phyloP scores from a whole-genome alignment of 1,140 invertebrate genomes.

The Saccostrea echinata region DNA sequence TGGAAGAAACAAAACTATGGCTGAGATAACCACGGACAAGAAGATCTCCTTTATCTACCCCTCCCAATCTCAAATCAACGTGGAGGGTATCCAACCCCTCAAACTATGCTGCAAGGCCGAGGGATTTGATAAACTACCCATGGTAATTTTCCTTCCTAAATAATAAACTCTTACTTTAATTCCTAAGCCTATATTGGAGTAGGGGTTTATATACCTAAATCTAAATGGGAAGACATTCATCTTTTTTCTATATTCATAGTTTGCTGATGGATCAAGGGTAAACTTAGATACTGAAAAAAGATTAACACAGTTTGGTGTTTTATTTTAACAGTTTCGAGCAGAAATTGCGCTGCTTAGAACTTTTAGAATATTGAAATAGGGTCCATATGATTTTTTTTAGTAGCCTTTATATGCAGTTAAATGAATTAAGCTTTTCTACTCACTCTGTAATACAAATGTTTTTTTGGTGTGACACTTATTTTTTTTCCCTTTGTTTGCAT shows the following conservation, averaged over 20 bases:
- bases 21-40: too few species aligned
- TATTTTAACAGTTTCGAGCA: too few species aligned
- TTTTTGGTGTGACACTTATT: not conserved
- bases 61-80: not conserved
- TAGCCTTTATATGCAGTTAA: too few species aligned
- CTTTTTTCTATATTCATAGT: not conserved
- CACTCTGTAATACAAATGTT: not conserved
- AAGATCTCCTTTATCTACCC: not conserved
- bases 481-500: not conserved
- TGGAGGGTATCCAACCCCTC: not conserved
- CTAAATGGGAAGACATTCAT: not conserved
- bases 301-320: too few species aligned
- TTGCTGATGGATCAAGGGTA: slow-evolving; percentile 14
- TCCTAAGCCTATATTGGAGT: too few species aligned
- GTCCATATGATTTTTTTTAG: too few species aligned
- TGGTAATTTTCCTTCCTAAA: not conserved
- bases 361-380: too few species aligned
- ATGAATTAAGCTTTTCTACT: too few species aligned
- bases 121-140: not conserved
- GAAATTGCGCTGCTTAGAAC: too few species aligned
- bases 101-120: slow-evolving; percentile 11
- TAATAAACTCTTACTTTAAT: not conserved
- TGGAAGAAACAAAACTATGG: too few species aligned
- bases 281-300: not conserved
- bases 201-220: not conserved